Conservation (phyloP, 2,888 invertebrate genomes). For the Platycheirus albimanus region DNA sequence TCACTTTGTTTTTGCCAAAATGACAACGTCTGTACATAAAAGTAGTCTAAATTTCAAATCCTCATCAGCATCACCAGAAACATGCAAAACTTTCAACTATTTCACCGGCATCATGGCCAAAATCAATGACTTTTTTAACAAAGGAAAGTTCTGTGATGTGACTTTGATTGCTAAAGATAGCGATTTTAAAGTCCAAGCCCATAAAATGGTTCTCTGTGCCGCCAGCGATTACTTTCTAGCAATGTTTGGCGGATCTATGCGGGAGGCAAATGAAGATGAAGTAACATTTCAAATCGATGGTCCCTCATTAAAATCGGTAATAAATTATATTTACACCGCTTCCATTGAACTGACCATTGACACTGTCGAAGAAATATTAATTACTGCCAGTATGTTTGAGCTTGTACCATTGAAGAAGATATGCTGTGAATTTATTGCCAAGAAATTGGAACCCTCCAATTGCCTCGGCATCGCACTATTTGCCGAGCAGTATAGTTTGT, state of each 20-base stretch:
- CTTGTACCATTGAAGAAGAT: background rate
- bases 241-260: slow-evolving; percentile 28
- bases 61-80: background rate
- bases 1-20: no score
- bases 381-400: background rate
- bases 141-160: slow-evolving; percentile 18
- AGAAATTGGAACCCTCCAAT: slow-evolving; percentile 27
- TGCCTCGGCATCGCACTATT: slow-evolving; percentile 34
- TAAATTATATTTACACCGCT: slow-evolving; percentile 18
- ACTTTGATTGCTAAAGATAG: background rate
- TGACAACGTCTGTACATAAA: background rate
- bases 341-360: slow-evolving; percentile 10
- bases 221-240: slow-evolving; percentile 27
- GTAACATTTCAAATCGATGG: slow-evolving; percentile 20
- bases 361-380: slow-evolving; percentile 10
- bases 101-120: background rate
- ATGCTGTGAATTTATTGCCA: slow-evolving; percentile 29
- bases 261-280: background rate
- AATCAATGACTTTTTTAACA: slow-evolving; percentile 10
- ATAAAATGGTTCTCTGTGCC: slow-evolving; percentile 35
- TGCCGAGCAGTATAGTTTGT: slow-evolving; percentile 15
- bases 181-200: slow-evolving; percentile 11
- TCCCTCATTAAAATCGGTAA: background rate
- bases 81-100: background rate
- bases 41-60: background rate